Base-by-base conservation (phyloP, 1,140 invertebrate genomes). In the Meloidogyne hapla region DNA sequence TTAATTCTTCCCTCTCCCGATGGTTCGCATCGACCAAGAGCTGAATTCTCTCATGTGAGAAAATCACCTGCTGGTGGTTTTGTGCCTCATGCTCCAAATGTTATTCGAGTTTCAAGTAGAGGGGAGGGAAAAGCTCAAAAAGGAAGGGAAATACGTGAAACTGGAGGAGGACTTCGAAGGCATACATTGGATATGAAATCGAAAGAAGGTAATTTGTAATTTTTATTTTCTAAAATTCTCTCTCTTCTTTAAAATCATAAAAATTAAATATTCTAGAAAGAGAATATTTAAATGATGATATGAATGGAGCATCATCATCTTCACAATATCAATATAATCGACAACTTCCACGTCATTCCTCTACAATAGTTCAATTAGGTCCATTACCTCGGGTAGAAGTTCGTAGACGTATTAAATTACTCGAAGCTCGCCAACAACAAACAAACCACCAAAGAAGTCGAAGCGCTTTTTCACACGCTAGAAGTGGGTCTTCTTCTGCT, bases 61-160 rank as follows among this genome's bases (percentile, higher is more conserved):
- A 69, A 77, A 45, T 68, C 84, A 0, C 85, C 85, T 62, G 64
- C 67, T 23, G 85, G 84, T 13, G 85, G 85, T 2, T 86, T 86
- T 75, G 73, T 79, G 21, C 85, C 85, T 8, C 85, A 86, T 78
- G 85, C 85, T 28, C 85, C 85, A 18, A 86, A 86, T 75, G 81
- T 82, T 21, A 74, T 86, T 5, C n/a, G 38, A 75, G n/a, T 45
- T 26, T 48, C 48, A 56, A 56, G 61, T 18, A 78, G 38, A 66
- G 28, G 1, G 6, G 48, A n/a, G n/a, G 8, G 13, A 45, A 26
- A 70, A 56, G 15, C 66, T 33, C 33, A 68, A 28, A 28, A 70
- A 28, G 1, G 8, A 45, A 15, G 2, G 13, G 9, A 38, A 38
- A 45, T 15, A 45, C n/a, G n/a, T 33, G 33, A 33, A 33, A 33